Percentiles rank a stretch among this genome's conserved stretches.
phyloP scores from a whole-genome alignment of 2,797 vertebrate genomes.

The Platyrinchus mystaceus region DNA sequence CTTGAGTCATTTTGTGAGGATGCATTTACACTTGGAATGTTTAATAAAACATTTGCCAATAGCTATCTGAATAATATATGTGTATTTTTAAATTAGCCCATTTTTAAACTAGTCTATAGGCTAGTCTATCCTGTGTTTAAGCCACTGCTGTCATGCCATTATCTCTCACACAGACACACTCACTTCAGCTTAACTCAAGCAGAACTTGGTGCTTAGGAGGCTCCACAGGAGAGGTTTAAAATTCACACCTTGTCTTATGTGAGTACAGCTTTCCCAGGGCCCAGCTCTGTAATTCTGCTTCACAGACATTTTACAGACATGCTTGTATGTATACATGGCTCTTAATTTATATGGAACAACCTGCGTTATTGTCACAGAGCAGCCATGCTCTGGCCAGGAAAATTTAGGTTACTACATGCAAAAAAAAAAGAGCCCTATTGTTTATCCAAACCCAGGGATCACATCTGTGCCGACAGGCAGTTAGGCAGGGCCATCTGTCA shows the following conservation, averaged over 20 bases:
- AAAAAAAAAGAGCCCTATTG: conserved; percentile 28
- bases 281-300: neutral
- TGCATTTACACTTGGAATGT: neutral
- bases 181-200: neutral
- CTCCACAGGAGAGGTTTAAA: neutral
- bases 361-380: neutral
- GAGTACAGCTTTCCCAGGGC: neutral
- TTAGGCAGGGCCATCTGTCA: conserved; percentile 78
- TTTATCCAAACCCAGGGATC: conserved; percentile 66
- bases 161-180: neutral
- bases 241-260: neutral
- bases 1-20: neutral
- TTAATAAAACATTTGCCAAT: conserved; percentile 5
- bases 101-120: too few relatives aligned
- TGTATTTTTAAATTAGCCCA: neutral
- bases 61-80: neutral
- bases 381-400: conserved; percentile 31
- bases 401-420: conserved; percentile 72
- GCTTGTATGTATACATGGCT: neutral
- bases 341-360: neutral
- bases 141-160: neutral
- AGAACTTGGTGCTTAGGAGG: neutral
- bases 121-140: neutral
- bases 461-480: conserved; percentile 76
- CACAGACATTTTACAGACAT: neutral